Conservation (phyloP, 2,113 vertebrate species). For the Otocyon megalotis region DNA sequence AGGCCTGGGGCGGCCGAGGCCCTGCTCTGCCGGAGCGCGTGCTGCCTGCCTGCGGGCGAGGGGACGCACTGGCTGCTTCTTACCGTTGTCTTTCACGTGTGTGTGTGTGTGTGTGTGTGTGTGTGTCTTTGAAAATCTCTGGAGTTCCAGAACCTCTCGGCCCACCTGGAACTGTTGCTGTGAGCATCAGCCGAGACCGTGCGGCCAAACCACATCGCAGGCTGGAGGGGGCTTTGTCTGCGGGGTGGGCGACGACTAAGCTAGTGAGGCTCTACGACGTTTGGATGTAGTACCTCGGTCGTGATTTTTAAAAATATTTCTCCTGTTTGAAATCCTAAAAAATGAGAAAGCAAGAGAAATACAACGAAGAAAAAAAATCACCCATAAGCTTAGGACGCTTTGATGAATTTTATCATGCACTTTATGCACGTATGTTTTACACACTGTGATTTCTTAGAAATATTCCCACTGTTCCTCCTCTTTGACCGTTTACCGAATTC, state of each 20-base stretch:
- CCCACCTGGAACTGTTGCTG: not conserved
- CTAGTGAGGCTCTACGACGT: not conserved
- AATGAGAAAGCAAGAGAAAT: not conserved
- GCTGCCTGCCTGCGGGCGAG: not conserved
- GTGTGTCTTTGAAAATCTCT: not conserved
- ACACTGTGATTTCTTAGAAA: slow-evolving; percentile 35
- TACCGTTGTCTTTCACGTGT: not conserved
- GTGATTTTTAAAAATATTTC: slow-evolving; percentile 3
- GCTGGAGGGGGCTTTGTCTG: not conserved
- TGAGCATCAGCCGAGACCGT: not conserved
- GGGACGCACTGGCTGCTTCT: not conserved
- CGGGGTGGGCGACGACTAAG: not conserved
- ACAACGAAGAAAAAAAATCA: not conserved
- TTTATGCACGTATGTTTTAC: not conserved
- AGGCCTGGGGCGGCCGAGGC: not conserved
- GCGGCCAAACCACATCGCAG: not conserved
- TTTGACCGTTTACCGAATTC: not conserved
- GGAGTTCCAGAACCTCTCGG: not conserved
- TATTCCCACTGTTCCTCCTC: not conserved
- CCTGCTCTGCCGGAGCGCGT: not conserved
- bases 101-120: not conserved
- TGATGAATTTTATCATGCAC: not conserved
- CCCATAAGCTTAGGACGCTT: not conserved
- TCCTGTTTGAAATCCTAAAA: not conserved
- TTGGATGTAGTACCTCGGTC: not conserved